These are phyloP conservation scores for Zaprionus camerounensis DNA, from an alignment of 1,140 invertebrate species.

Conservation along the genomic window DNA sequence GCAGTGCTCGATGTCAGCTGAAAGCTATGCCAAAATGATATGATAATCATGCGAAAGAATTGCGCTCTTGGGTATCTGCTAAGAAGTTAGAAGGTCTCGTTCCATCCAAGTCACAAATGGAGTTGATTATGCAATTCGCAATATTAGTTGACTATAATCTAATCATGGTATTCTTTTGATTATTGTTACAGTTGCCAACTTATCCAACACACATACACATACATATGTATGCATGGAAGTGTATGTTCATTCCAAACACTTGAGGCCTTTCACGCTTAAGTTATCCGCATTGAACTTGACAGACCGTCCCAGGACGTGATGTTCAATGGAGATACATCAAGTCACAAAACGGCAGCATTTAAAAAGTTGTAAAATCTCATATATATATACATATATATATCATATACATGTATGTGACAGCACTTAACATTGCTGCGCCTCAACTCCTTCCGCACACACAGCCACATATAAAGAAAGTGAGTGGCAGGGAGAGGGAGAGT, in stretches of 20 bases:
- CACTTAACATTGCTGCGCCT: conserved; percentile 44
- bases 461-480: not conserved
- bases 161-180: too few species aligned
- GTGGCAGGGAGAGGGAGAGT: not conserved
- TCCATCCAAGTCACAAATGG: not conserved
- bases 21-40: conserved; percentile 24
- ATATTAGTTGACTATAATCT: too few species aligned
- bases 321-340: conserved; percentile 37
- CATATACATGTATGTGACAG: conserved; percentile 35
- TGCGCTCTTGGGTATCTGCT: not conserved
- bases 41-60: conserved; percentile 20
- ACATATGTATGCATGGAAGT: not conserved
- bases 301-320: not conserved
- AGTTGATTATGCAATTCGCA: not conserved
- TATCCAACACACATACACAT: too few species aligned
- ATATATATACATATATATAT: conserved; percentile 21
- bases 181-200: too few species aligned
- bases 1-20: conserved; percentile 24
- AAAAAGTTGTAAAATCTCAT: conserved; percentile 53
- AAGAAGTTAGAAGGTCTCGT: not conserved
- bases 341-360: conserved; percentile 43
- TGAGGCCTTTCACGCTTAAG: conserved; percentile 8
- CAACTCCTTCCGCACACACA: not conserved
- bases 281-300: conserved; percentile 48
- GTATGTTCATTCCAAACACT: not conserved